Evolutionary conservation across 2,888 invertebrate species (phyloP).

Genomic region (Dasysyrphus albostriatus): DNA sequence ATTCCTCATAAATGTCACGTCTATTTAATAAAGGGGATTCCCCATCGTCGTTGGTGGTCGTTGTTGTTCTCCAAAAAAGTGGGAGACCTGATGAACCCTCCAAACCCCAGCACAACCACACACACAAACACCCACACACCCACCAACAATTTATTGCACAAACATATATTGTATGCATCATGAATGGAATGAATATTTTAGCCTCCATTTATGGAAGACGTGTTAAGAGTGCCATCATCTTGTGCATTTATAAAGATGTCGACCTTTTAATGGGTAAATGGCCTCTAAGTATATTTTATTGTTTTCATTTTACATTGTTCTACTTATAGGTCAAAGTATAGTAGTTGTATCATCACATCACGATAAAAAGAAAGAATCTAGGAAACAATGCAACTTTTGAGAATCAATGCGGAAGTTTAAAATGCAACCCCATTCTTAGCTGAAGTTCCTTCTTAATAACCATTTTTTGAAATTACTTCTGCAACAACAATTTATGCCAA

Average conservation of each 20-base stretch:
- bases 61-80: background rate
- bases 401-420: background rate
- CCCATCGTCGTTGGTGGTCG: constrained; percentile 2
- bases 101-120: background rate
- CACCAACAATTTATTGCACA: background rate
- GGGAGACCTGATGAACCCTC: background rate
- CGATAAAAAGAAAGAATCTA: background rate
- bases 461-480: constrained; percentile 43
- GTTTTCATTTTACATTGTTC: constrained; percentile 16
- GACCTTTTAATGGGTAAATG: constrained; percentile 64
- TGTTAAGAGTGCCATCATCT: constrained; percentile 55
- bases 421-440: background rate
- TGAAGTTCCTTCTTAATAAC: background rate
- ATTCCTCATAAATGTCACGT: constrained; percentile 33
- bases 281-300: constrained; percentile 42
- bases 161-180: constrained; percentile 22
- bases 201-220: constrained; percentile 19
- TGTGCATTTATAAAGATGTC: constrained; percentile 60
- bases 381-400: background rate
- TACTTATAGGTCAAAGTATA: constrained; percentile 16
- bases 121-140: background rate
- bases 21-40: constrained; percentile 38
- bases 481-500: constrained; percentile 30
- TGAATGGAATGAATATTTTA: constrained; percentile 16
- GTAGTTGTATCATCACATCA: background rate